Evolutionary conservation across 2,113 vertebrate species (phyloP).

Genomic region (Neoarius graeffei): DNA sequence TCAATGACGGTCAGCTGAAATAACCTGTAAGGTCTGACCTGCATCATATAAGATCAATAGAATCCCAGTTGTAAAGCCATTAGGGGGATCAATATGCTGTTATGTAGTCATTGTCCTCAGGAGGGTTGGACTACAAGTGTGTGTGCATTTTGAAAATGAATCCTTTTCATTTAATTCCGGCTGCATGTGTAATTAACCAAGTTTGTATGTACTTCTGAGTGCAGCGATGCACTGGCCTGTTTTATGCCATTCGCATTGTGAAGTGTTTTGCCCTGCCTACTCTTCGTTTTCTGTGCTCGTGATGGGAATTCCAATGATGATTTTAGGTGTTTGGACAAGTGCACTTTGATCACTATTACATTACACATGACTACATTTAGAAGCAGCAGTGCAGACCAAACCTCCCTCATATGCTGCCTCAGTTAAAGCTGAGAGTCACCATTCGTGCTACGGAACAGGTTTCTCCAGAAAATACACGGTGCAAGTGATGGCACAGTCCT

Average conservation of each 20-base stretch:
- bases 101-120: conserved; percentile 13
- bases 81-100: conserved; percentile 23
- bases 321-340: not conserved
- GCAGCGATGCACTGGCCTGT: not conserved
- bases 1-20: not conserved
- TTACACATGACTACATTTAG: not conserved
- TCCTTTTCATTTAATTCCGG: not conserved
- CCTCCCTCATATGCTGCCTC: not conserved
- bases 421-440: not conserved
- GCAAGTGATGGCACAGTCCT: not conserved
- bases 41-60: not conserved
- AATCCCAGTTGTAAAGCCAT: not conserved
- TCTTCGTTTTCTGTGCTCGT: not conserved
- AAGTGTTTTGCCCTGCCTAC: not conserved
- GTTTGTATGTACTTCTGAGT: not conserved
- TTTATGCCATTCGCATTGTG: not conserved
- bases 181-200: not conserved
- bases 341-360: not conserved
- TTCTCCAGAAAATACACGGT: not conserved
- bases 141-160: not conserved
- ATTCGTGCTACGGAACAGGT: not conserved
- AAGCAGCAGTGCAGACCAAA: not conserved
- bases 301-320: not conserved
- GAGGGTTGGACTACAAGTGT: not conserved
- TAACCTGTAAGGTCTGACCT: not conserved